Base-by-base conservation (phyloP, 2,113 vertebrate species). In the Ploceus nigricollis region DNA sequence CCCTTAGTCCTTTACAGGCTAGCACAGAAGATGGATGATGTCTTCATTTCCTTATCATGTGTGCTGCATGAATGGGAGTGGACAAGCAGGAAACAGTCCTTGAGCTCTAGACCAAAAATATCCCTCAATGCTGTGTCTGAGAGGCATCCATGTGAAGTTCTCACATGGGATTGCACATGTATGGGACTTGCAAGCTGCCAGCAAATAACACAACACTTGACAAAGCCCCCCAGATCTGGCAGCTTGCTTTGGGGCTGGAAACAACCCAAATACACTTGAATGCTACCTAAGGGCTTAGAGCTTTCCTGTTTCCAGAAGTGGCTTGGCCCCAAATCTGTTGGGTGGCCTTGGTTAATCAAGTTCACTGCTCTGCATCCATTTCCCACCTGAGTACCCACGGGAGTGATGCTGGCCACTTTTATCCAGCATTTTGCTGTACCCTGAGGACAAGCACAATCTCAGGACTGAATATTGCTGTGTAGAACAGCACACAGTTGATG, bases 371-470 rank as follows among this genome's bases (percentile, higher is more conserved):
- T 75, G 73, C 65, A 51, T 51, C 45, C 33, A 14, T 9, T 79
- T 63, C 44, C 57, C 1, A 1, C 23, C 39, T 4, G 2, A 42
- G 37, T n/a, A 51, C 51, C 11, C 24, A 11, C 0, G 0, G 63
- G n/a, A 60, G 54, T 0, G 17, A 16, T 51, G 58, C 66, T 44
- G 66, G 45, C 40, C 33, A 17, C 44, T 35, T 42, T 22, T 3
- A 40, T 7, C 39, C 24, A 48, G 66, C 20, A 16, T 37, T 95
- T 70, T 58, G 31, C 75, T 72, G 23, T 39, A 22, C 35, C 50
- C 50, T 23, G 42, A 89, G 61, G 58, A 92, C 27, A 65, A 70
- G 68, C 39, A 64, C 35, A 28, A 21, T 4, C 51, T 50, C 37
- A 73, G 85, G 48, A 42, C 44, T 40, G 83, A 58, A 39, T 56